Evolutionary conservation across 2,888 invertebrate genomes (phyloP).

Genomic region (Scaptomyza tumidula): DNA sequence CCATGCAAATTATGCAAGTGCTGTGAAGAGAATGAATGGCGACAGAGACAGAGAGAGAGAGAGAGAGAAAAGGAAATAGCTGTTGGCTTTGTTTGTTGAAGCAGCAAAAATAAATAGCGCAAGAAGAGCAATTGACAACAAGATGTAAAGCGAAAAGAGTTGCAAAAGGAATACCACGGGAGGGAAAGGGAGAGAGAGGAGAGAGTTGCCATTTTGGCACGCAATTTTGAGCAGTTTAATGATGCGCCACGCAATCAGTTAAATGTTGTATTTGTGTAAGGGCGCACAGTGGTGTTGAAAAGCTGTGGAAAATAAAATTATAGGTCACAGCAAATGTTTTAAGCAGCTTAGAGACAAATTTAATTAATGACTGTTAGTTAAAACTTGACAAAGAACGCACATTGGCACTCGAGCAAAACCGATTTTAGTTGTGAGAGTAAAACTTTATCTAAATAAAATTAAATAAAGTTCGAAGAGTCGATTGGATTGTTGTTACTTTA

Average conservation of each 20-base stretch:
- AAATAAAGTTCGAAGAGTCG: background rate
- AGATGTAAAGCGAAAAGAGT: background rate
- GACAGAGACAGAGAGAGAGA: background rate
- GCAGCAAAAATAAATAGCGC: slow-evolving; percentile 74
- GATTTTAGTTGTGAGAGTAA: background rate
- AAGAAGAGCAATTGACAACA: slow-evolving; percentile 62
- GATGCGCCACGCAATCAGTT: slow-evolving; percentile 50
- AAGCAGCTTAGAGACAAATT: slow-evolving; percentile 1
- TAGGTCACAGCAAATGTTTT: background rate
- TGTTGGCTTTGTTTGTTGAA: slow-evolving; percentile 74
- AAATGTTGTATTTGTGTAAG: slow-evolving; percentile 4
- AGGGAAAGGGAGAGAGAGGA: background rate
- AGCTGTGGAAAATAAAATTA: background rate
- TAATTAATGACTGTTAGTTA: background rate
- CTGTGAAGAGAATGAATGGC: background rate
- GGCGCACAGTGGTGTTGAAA: slow-evolving; percentile 22
- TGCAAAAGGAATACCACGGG: background rate
- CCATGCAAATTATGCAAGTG: slow-evolving; percentile 75
- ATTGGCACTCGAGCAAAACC: background rate
- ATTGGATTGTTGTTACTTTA: slow-evolving; percentile 6
- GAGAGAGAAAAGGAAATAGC: slow-evolving; percentile 15
- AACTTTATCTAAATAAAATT: background rate
- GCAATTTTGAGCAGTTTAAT: slow-evolving; percentile 62
- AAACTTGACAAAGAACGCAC: background rate
- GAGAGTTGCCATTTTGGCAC: slow-evolving; percentile 44